Conservation (phyloP, 2,797 vertebrate genomes). For the Morelia viridis region DNA sequence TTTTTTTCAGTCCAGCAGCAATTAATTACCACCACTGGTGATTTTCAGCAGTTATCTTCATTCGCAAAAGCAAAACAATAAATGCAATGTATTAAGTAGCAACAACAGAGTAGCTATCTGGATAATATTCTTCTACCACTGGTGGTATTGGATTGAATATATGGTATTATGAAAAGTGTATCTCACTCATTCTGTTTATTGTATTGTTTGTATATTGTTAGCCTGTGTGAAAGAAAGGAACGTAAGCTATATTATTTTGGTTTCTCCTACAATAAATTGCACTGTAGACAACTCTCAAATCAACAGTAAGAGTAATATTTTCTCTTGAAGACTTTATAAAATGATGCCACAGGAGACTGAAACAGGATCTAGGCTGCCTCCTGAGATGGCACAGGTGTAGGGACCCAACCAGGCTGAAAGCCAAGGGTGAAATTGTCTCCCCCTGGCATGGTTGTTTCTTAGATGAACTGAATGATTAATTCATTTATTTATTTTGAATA, state of each 20-base stretch:
- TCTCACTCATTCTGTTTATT: conserved; percentile 4
- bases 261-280: neutral
- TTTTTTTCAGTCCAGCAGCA: neutral
- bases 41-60: neutral
- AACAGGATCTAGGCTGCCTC: neutral
- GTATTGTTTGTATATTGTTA: neutral
- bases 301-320: conserved; percentile 4
- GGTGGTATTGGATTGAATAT: neutral
- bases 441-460: neutral
- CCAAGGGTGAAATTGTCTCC: neutral
- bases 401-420: neutral
- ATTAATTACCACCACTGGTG: conserved; percentile 8
- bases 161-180: neutral
- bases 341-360: neutral
- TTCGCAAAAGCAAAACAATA: conserved; percentile 13
- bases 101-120: neutral
- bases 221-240: neutral
- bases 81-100: neutral
- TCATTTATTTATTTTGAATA: conserved; percentile 15
- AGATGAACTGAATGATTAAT: neutral
- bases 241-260: neutral
- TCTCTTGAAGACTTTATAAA: neutral
- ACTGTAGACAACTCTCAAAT: neutral
- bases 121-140: conserved; percentile 5
- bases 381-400: conserved; percentile 10